Conservation (phyloP, 2,797 vertebrate genomes). For the Bovichtus variegatus region DNA sequence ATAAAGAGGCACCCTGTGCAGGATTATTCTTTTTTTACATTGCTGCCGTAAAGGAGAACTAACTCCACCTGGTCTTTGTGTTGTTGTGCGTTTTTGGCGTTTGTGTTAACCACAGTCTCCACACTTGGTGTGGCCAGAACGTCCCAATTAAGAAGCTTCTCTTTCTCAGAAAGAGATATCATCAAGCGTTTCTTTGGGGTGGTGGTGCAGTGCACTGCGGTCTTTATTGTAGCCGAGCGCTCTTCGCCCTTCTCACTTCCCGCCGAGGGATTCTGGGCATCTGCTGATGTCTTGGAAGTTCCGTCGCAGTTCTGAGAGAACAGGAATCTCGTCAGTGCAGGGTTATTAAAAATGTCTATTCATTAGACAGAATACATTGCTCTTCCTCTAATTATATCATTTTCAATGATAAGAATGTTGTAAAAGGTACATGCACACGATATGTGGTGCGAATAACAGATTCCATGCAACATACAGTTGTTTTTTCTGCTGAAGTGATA, state of each 20-base stretch:
- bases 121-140: slow-evolving; percentile 24
- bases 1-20: slow-evolving; percentile 10
- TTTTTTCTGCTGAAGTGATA: slow-evolving; percentile 51
- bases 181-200: slow-evolving; percentile 73
- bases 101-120: not conserved
- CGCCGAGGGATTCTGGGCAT: slow-evolving; percentile 36
- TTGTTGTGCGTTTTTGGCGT: not conserved
- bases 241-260: slow-evolving; percentile 15
- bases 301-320: slow-evolving; percentile 36
- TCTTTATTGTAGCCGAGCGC: not conserved
- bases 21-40: not conserved
- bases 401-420: not conserved
- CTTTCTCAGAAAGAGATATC: slow-evolving; percentile 78
- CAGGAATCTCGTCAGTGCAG: slow-evolving; percentile 1
- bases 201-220: not conserved
- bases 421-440: not conserved
- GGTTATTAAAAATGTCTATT: not conserved
- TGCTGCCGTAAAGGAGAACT: not conserved
- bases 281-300: not conserved
- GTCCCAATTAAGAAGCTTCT: slow-evolving; percentile 80
- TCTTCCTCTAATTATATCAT: not conserved
- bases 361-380: not conserved
- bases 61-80: slow-evolving; percentile 53
- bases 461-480: slow-evolving; percentile 27
- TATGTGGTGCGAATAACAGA: not conserved